These are phyloP conservation scores for Isaurus tuberculatus DNA, from an alignment of 92 coral and sea anemone genomes.

Conservation along the genomic window DNA sequence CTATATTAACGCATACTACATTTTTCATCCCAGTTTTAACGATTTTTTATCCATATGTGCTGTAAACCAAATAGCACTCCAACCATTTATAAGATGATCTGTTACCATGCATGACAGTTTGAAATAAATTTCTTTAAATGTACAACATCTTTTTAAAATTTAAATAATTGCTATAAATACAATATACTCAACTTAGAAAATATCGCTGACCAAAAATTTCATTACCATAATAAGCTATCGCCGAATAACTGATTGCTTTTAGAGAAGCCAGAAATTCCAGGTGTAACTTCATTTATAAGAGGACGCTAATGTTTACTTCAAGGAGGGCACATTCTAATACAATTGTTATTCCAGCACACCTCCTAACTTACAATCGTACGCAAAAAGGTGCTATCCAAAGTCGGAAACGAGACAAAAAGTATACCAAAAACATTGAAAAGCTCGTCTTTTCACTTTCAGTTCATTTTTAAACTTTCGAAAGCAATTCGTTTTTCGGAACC, in stretches of 20 bases:
- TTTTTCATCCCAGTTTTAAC: background rate
- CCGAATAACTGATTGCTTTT: background rate
- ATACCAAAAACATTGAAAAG: background rate
- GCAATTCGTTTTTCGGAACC: background rate
- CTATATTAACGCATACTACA: background rate
- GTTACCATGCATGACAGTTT: background rate
- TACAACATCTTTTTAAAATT: background rate
- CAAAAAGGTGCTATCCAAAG: background rate
- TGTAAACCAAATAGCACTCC: background rate
- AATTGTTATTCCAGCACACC: too few species aligned
- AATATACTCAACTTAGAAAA: constrained; percentile 31
- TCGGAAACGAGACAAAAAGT: background rate
- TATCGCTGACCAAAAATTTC: constrained; percentile 6
- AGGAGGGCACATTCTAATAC: background rate
- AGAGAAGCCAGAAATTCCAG: background rate
- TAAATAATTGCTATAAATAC: constrained; percentile 43
- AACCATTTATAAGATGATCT: background rate
- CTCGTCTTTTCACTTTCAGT: background rate
- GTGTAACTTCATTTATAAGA: background rate
- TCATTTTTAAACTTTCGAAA: background rate
- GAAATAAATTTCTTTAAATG: background rate
- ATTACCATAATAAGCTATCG: background rate
- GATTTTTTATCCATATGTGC: background rate
- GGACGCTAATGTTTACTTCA: background rate
- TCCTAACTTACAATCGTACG: too few species aligned